Evolutionary conservation across 2,888 invertebrate species (phyloP), one percentile per base, ranked within the genome.

Genomic region (Cephus spinipes): DNA sequence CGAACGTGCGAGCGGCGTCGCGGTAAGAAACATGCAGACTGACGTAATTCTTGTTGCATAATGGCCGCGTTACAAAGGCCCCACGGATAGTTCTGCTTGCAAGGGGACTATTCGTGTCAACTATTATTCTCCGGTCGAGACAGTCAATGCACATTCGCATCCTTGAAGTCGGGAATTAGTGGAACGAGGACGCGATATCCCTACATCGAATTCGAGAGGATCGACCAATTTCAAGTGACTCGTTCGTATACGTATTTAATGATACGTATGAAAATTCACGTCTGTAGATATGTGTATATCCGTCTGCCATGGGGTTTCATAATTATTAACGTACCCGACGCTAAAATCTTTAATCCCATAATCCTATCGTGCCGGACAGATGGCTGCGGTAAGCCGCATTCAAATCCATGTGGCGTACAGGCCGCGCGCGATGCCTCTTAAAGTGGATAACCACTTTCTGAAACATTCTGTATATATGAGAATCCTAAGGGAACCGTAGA

Each of bases 91-190:
- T 74, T 73, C 77, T 71, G 31, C 32, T 31, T 71, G 33, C 71
- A 71, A 55, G 81, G 74, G 81, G 77, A 86, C 84, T 85, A 86
- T 86, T 85, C 84, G 83, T 83, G 84, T 84, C 84, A 83, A 85
- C 87, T 85, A 86, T 88, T 88, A 87, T 87, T 87, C 87, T 82
- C 82, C 83, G 80, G 81, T 35, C 78, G 74, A 75, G 81, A 79
- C 80, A 81, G 82, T 81, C 82, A 79, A 81, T 80, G 79, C 78
- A 80, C 79, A 78, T 81, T 86, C 81, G 84, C 83, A 89, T 90
- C 89, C 90, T 90, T 89, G 90, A 85, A 79, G 82, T 82, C 81
- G 87, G 86, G 88, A 89, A 89, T 90, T 90, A 90, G 86, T 90
- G 84, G 89, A 83, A 89, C 90, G 87, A 89, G 90, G 90, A 83